Evolutionary conservation across 2,797 vertebrate genomes (phyloP).

Genomic region (Fundulus diaphanus): DNA sequence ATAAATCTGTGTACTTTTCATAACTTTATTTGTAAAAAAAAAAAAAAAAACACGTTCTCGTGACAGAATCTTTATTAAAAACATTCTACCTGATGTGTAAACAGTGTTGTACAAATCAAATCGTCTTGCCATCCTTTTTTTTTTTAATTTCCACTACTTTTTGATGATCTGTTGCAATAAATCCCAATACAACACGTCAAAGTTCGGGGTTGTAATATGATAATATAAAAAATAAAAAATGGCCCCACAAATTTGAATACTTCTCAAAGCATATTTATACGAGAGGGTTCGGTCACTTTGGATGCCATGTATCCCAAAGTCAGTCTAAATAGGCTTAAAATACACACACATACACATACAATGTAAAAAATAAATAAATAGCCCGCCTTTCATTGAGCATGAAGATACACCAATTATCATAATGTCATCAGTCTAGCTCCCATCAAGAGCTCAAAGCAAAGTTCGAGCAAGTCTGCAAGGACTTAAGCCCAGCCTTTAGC

Average conservation of each 20-base stretch:
- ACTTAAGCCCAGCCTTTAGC: conserved; percentile 41
- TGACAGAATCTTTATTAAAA: too few species aligned
- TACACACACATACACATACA: not conserved
- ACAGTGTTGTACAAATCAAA: not conserved
- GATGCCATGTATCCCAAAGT: not conserved
- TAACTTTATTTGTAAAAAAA: not conserved
- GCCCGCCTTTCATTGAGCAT: not conserved
- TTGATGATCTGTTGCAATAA: not conserved
- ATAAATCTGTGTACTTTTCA: not conserved
- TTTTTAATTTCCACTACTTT: not conserved
- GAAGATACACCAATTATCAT: not conserved
- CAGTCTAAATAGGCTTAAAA: not conserved
- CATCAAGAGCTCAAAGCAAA: conserved; percentile 37
- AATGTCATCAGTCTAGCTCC: conserved; percentile 26
- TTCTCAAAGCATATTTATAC: too few species aligned
- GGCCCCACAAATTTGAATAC: not conserved
- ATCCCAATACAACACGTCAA: not conserved
- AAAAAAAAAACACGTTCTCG: too few species aligned
- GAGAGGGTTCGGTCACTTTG: not conserved
- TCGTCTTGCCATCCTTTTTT: not conserved
- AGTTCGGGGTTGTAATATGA: not conserved
- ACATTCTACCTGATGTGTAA: not conserved
- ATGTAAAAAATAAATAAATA: not conserved
- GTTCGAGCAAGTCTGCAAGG: conserved; percentile 43
- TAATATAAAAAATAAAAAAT: not conserved